Evolutionary conservation across 1,140 invertebrate genomes (phyloP), one percentile per base, ranked within the genome.

Genomic region (Diorhabda elongata): DNA sequence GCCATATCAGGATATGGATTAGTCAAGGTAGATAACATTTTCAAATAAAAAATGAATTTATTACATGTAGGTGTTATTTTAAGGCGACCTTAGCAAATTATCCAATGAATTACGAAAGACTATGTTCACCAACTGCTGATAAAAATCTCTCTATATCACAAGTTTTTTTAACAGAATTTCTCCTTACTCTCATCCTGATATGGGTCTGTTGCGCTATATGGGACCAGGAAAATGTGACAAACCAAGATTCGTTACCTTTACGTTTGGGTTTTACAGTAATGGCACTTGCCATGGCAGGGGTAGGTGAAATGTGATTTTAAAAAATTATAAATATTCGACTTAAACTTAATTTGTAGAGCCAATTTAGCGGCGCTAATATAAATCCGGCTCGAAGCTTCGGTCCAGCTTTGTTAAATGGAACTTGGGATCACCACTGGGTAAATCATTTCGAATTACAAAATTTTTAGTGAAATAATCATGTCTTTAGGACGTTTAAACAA

Each of bases 361-460:
- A 88, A 11, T 89, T 86, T 72, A 92, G 91, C 3, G 91, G 91
- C 0, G 89, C 88, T 61, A 90, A 91, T 73, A 88, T 94, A 88
- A 95, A 95, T 75, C 92, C 93, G 0, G 92, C 91, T 0, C 86
- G 92, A 73, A 88, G 88, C 44, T 87, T 95, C 58, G 92, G 85
- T 2, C 92, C 92, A 0, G 92, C 91, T 0, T 73, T 93, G 4
- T 87, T 92, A 75, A 89, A 88, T 59, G 85, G 84, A 2, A 80
- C 83, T 58, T 95, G 92, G 87, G 69, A 75, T 0, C 58, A 84
- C 61, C 91, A 93, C 70, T 95, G 92, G 92, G 85, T 94, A 83
- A 85, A 70, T 26, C 62, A 41, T 26, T 26, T 26, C 26, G 26
- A 26, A 26, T 26, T 26, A 26, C 26, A 26, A 26, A 26, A 26